A percentile compares a stretch with the other conserved stretches of the same genome.
Evolutionary conservation across 1,140 invertebrate genomes (phyloP).

Genomic region (Tetragnatha versicolor): DNA sequence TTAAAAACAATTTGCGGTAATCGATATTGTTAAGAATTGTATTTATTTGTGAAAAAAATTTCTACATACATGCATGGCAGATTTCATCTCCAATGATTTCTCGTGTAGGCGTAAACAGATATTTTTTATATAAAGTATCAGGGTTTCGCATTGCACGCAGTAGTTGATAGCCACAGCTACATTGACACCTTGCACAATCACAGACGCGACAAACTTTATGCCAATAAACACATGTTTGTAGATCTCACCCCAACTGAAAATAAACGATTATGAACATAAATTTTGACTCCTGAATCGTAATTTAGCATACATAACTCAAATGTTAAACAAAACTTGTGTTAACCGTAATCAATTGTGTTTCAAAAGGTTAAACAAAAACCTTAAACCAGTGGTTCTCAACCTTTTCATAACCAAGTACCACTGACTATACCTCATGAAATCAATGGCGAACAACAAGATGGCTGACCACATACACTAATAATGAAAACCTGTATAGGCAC

Average conservation of each 20-base stretch:
- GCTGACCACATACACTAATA: too few species aligned
- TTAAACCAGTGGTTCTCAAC: too few species aligned
- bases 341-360: too few species aligned
- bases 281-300: too few species aligned
- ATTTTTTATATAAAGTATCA: slow-evolving; percentile 63
- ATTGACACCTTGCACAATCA: slow-evolving; percentile 33
- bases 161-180: slow-evolving; percentile 65
- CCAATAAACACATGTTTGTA: slow-evolving; percentile 38
- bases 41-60: not conserved
- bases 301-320: too few species aligned
- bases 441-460: too few species aligned
- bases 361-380: too few species aligned
- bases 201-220: slow-evolving; percentile 14
- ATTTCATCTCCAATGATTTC: slow-evolving; percentile 63
- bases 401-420: too few species aligned
- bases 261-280: too few species aligned
- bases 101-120: slow-evolving; percentile 62
- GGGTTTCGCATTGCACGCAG: slow-evolving; percentile 65
- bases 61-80: slow-evolving; percentile 63
- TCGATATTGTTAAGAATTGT: not conserved
- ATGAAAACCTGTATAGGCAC: too few species aligned
- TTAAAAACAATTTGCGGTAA: not conserved
- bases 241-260: slow-evolving; percentile 5
- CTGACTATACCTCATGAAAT: too few species aligned
- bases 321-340: too few species aligned